Conservation (phyloP, 1,140 invertebrate genomes). For the Drosophila melanica region DNA sequence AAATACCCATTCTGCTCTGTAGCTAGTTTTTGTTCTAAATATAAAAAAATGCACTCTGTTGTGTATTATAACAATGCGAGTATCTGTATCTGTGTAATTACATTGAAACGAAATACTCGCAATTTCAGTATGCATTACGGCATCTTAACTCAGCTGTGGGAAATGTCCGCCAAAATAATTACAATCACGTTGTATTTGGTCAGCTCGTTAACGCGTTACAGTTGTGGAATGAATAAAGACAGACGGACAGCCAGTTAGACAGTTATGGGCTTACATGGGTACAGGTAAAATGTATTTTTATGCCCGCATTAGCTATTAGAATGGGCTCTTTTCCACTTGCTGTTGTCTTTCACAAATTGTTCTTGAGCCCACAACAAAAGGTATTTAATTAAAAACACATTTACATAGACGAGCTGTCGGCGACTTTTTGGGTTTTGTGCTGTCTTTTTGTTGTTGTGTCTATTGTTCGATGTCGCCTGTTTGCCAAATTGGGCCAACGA, state of each 20-base stretch:
- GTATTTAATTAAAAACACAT: conserved; percentile 76
- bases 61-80: conserved; percentile 2
- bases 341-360: conserved; percentile 43
- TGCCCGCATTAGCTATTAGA: conserved; percentile 33
- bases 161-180: conserved; percentile 35
- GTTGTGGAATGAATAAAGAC: conserved; percentile 10
- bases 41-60: conserved; percentile 11
- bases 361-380: conserved; percentile 57
- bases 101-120: conserved; percentile 33
- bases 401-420: conserved; percentile 56
- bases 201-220: conserved; percentile 21
- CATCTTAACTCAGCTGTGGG: conserved; percentile 60
- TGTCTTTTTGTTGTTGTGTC: not conserved
- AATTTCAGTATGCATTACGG: conserved; percentile 4
- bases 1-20: conserved; percentile 15
- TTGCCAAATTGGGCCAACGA: conserved; percentile 63
- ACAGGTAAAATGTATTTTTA: conserved; percentile 1
- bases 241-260: not conserved
- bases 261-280: conserved; percentile 14
- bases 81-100: conserved; percentile 37
- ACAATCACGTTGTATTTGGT: conserved; percentile 27
- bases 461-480: conserved; percentile 46
- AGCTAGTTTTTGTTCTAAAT: conserved; percentile 25
- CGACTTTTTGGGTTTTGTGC: conserved; percentile 12
- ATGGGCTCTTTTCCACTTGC: conserved; percentile 23